Base-by-base conservation (phyloP, 2,113 vertebrate species). In the Seriola dumerili region DNA sequence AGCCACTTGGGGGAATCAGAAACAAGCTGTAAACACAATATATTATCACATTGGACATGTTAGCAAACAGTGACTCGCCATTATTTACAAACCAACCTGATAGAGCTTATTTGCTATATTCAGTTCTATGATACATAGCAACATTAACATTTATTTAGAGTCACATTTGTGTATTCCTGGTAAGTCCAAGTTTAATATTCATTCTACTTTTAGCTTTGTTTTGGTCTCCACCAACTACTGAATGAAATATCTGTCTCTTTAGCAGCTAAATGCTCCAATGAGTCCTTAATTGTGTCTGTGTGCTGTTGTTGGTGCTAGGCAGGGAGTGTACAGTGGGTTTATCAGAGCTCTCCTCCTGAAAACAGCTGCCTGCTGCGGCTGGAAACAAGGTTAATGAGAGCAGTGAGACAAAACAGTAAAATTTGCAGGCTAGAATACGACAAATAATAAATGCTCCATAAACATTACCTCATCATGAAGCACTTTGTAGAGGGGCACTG, bases 361-460 rank as follows among this genome's bases (percentile, higher is more conserved):
- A 62, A 62, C 59, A 62, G 61, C 34, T 12, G 19, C 19, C 9
- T 21, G 32, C 61, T 40, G 17, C 21, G 19, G 7, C 61, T 38
- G 34, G 61, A 63, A 38, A 38, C 59, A 62, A 62, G 59, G 59
- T 34, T 8, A 61, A 61, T 52, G 48, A n/a, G 50, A n/a, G 50
- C 21, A n/a, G 50, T 54, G 21, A 54, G 6, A 19, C 16, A 50
- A 50, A 50, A 50, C 14, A 5, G 42, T 44, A 44, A 10, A 29
- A 44, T 13, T 44, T 44, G 42, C 42, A 44, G 34, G 5, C 34
- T 36, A 6, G 34, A 44, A 44, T 13, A 9, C 7, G 3, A 8
- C 34, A 44, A 44, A 44, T 44, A 44, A 50, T 19, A 50, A 12
- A 44, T 48, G 44, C 44, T 46, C 48, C 17, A 19, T 6, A 50